Conservation (phyloP, 2,888 invertebrate species). For the Ichneumon xanthorius region DNA sequence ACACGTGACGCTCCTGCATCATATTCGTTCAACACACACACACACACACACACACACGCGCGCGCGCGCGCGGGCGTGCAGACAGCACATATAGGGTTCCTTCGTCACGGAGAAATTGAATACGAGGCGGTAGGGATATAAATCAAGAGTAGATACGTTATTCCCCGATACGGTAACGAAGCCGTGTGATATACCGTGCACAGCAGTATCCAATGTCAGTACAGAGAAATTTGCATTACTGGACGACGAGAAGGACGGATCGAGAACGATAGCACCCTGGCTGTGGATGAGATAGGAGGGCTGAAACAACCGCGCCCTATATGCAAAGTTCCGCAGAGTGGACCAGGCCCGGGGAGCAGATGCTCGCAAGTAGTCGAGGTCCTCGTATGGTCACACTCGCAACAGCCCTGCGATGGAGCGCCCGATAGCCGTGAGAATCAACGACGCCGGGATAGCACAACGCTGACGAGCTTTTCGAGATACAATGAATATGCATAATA, state of each 20-base stretch:
- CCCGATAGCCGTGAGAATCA: neutral
- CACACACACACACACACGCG: no score
- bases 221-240: slow-evolving; percentile 34
- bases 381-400: slow-evolving; percentile 17
- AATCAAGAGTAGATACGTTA: slow-evolving; percentile 67
- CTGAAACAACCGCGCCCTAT: slow-evolving; percentile 13
- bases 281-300: neutral
- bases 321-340: slow-evolving; percentile 17
- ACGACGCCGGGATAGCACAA: neutral
- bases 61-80: no score
- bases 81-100: slow-evolving; percentile 13
- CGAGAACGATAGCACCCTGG: slow-evolving; percentile 32
- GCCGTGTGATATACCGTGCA: slow-evolving; percentile 7
- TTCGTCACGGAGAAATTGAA: slow-evolving; percentile 68
- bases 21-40: slow-evolving; percentile 19
- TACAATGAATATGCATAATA: neutral
- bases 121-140: slow-evolving; percentile 68
- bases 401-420: neutral
- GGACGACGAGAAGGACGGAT: slow-evolving; percentile 32
- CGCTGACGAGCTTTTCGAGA: neutral
- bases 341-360: neutral
- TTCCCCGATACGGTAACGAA: slow-evolving; percentile 64
- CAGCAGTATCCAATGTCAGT: neutral
- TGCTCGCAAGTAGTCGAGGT: slow-evolving; percentile 28
- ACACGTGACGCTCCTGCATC: slow-evolving; percentile 26